phyloP scores from a whole-genome alignment of 2,113 vertebrate genomes.

The Carollia perspicillata region DNA sequence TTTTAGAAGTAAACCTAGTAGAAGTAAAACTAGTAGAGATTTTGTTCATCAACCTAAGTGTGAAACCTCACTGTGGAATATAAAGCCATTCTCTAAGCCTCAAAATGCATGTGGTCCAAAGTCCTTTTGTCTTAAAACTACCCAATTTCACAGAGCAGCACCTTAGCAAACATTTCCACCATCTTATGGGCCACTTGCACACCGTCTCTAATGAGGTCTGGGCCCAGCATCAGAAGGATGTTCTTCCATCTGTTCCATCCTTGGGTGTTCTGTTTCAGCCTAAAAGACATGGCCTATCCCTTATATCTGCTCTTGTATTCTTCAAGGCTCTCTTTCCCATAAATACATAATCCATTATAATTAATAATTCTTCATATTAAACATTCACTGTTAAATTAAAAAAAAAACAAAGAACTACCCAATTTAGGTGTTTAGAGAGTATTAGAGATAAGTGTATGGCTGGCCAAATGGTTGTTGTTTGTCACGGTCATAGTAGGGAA shows the following conservation, averaged over 20 bases:
- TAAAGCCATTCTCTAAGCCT: neutral
- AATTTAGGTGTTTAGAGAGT: neutral
- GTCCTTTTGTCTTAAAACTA: neutral
- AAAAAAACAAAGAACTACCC: too few relatives aligned
- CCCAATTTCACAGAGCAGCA: neutral
- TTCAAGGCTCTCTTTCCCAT: neutral
- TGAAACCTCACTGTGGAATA: neutral
- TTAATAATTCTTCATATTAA: neutral
- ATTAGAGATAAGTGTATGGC: neutral
- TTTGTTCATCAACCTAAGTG: constrained; percentile 11
- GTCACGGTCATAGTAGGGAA: neutral
- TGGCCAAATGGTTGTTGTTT: neutral
- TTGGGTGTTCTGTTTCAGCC: neutral
- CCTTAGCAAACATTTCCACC: neutral
- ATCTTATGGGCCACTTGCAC: neutral
- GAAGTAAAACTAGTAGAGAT: too few relatives aligned
- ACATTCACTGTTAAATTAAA: too few relatives aligned
- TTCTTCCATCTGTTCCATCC: neutral
- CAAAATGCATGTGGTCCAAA: neutral
- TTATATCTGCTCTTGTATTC: neutral
- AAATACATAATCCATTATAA: neutral
- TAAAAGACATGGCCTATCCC: neutral
- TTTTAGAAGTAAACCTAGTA: too few relatives aligned
- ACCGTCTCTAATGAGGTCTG: neutral
- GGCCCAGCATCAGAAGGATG: neutral